Conservation (phyloP, 1,140 invertebrate genomes). For the Drosophila athabasca region DNA sequence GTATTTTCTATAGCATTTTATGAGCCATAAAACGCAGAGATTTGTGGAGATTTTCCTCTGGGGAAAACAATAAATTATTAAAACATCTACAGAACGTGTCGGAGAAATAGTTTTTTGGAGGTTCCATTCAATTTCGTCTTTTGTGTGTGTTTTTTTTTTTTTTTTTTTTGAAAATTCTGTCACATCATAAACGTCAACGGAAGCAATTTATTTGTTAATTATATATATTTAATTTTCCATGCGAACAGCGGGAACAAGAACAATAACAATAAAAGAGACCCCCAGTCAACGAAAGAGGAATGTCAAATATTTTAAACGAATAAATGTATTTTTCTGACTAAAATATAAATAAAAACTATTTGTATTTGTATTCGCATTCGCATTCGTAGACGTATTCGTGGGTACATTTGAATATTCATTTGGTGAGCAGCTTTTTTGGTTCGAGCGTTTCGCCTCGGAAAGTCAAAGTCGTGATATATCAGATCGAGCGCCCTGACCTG, state of each 20-base stretch:
- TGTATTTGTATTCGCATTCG: too few species aligned
- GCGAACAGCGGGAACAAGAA: slow-evolving; percentile 50
- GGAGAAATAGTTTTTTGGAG: slow-evolving; percentile 22
- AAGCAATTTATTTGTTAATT: slow-evolving; percentile 80
- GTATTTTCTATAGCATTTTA: too few species aligned
- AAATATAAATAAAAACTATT: slow-evolving; percentile 21
- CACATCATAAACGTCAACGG: slow-evolving; percentile 73
- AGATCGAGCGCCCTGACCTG: slow-evolving; percentile 40
- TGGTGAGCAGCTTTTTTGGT: slow-evolving; percentile 32
- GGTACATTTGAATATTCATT: slow-evolving; percentile 65
- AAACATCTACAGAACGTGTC: background rate
- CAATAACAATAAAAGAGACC: slow-evolving; percentile 33
- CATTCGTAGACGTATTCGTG: too few species aligned
- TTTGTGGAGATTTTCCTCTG: background rate
- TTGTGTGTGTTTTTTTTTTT: slow-evolving; percentile 19
- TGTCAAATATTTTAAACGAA: slow-evolving; percentile 23
- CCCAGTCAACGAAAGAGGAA: slow-evolving; percentile 19
- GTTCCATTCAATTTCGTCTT: slow-evolving; percentile 31
- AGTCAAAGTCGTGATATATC: slow-evolving; percentile 67
- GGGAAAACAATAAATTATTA: background rate
- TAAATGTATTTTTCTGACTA: slow-evolving; percentile 37
- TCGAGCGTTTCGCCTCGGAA: slow-evolving; percentile 30
- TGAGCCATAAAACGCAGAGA: too few species aligned
- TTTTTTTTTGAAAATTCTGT: slow-evolving; percentile 41
- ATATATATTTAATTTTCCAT: slow-evolving; percentile 75